phyloP scores from a whole-genome alignment of 30 jellyfish, hydroid and myxozoan species.

The Kudoa iwatai region DNA sequence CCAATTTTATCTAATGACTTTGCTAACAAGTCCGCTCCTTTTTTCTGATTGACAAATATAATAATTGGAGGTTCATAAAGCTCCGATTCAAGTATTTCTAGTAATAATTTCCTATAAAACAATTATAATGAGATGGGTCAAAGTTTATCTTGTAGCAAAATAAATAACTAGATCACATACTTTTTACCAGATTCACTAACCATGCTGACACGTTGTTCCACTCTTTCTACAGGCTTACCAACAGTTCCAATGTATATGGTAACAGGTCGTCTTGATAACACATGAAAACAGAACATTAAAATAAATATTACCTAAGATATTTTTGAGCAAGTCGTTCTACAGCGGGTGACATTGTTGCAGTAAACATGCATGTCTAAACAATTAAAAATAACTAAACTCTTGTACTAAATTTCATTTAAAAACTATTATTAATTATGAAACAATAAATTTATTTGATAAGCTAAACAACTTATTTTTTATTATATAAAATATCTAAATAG shows the following conservation, averaged over 20 bases:
- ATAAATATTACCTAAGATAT: no score
- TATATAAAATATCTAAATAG: no score
- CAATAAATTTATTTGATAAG: no score
- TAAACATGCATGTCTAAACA: constrained; percentile 90
- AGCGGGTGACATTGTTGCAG: constrained; percentile 93
- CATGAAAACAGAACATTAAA: no score
- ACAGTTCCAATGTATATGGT: constrained; percentile 67
- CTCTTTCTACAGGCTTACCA: constrained; percentile 92
- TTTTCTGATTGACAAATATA: constrained; percentile 62
- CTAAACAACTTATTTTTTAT: no score
- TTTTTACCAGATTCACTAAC: constrained; percentile 20
- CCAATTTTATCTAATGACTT: constrained; percentile 76
- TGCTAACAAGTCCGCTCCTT: constrained; percentile 48
- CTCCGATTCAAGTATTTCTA: constrained; percentile 16
- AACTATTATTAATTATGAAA: no score
- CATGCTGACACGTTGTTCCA: constrained; percentile 40
- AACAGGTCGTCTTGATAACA: constrained; percentile 98
- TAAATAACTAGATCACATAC: no score
- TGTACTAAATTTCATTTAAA: no score
- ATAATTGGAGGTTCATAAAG: constrained; percentile 79
- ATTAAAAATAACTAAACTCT: no score
- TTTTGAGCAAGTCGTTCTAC: constrained; percentile 74
- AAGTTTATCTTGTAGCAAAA: no score
- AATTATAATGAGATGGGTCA: no score
- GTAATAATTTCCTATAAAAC: constrained; percentile 19